Percentiles rank a stretch among this genome's conserved stretches.
phyloP scores from a whole-genome alignment of 1,140 invertebrate genomes.

The Caenorhabditis tropicalis region DNA sequence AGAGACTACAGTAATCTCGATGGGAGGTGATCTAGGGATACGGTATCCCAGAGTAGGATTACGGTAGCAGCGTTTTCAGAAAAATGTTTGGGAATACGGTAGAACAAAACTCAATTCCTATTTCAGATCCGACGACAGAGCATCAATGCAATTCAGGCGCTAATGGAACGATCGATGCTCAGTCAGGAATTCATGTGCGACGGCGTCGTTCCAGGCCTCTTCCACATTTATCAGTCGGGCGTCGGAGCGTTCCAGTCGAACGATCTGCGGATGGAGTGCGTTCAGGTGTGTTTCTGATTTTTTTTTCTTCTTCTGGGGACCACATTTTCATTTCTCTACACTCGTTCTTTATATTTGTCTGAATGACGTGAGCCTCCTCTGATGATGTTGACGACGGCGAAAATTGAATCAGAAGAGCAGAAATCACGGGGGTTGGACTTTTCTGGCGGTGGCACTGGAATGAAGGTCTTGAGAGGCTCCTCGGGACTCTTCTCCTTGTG shows the following conservation, averaged over 20 bases:
- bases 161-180: conserved; percentile 13
- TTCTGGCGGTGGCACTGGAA: too few species aligned
- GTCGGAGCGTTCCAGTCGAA: not conserved
- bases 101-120: not conserved
- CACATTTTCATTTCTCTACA: not conserved
- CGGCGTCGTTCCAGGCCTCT: conserved; percentile 19
- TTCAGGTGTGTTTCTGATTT: not conserved
- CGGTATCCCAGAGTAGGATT: not conserved
- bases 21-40: not conserved
- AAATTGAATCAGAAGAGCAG: too few species aligned
- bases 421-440: too few species aligned
- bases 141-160: conserved; percentile 9
- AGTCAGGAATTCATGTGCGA: conserved; percentile 12
- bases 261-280: conserved; percentile 22
- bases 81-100: not conserved
- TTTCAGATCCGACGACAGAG: conserved; percentile 21
- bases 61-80: not conserved
- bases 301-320: not conserved
- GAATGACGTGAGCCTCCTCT: too few species aligned
- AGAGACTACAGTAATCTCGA: too few species aligned
- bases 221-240: conserved; percentile 1
- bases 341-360: too few species aligned
- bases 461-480: too few species aligned
- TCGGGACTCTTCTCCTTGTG: too few species aligned
- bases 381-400: too few species aligned